Conservation (phyloP, 2,888 invertebrate species). For the Cynaeus angustus region DNA sequence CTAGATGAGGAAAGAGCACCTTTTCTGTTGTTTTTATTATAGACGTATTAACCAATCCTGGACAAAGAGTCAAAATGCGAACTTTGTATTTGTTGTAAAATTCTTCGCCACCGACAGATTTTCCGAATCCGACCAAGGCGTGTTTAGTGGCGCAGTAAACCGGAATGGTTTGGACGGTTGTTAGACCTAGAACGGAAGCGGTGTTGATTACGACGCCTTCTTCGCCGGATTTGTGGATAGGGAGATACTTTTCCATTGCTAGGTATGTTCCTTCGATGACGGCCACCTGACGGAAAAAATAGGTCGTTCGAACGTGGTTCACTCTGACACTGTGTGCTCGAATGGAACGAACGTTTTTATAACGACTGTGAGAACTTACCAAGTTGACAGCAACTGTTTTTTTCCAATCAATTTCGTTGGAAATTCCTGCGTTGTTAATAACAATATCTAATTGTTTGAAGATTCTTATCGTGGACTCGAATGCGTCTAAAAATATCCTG, state of each 20-base stretch:
- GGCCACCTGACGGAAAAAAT: constrained; percentile 44
- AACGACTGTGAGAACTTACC: too few relatives aligned
- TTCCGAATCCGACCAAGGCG: constrained; percentile 55
- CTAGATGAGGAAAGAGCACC: not conserved
- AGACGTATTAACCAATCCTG: constrained; percentile 49
- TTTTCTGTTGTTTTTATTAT: not conserved
- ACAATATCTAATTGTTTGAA: constrained; percentile 57
- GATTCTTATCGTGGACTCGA: constrained; percentile 51
- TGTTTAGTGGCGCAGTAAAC: constrained; percentile 52
- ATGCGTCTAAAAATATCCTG: constrained; percentile 50
- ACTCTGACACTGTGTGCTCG: too few relatives aligned
- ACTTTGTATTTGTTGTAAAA: constrained; percentile 51
- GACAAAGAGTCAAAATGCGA: constrained; percentile 56
- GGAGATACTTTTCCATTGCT: constrained; percentile 57
- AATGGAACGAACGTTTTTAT: too few relatives aligned
- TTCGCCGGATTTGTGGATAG: constrained; percentile 55
- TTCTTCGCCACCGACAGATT: constrained; percentile 42
- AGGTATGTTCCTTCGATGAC: constrained; percentile 54
- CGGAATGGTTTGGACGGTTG: constrained; percentile 20
- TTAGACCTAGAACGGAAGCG: constrained; percentile 57
- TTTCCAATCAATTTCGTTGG: constrained; percentile 54
- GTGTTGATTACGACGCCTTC: constrained; percentile 61
- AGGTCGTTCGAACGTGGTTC: too few relatives aligned
- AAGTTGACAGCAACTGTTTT: constrained; percentile 54
- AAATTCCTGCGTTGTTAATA: constrained; percentile 56